Percentiles rank a stretch among this genome's conserved stretches.
These are phyloP conservation scores for Timema cristinae DNA, from an alignment of 2,888 invertebrate genomes.

Conservation along the genomic window DNA sequence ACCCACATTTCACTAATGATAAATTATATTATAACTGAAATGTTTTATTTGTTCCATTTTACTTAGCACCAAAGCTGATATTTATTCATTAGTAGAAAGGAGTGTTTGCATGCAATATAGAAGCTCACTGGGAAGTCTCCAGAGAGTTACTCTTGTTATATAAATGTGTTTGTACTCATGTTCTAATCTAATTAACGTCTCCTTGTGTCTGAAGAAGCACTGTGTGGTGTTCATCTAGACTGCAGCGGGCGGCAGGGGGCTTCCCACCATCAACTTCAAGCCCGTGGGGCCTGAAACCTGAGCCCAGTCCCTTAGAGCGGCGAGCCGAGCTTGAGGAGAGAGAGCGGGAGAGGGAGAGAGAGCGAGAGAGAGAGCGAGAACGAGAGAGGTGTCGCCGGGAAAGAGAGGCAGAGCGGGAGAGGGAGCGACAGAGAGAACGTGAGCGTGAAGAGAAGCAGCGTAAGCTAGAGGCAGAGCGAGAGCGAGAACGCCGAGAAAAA, in stretches of 20 bases:
- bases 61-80: too few relatives aligned
- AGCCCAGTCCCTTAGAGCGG: conserved; percentile 57
- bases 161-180: too few relatives aligned
- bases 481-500: conserved; percentile 52
- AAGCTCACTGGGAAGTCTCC: too few relatives aligned
- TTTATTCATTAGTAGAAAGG: too few relatives aligned
- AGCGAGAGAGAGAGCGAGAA: conserved; percentile 34
- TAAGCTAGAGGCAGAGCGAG: conserved; percentile 40
- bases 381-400: conserved; percentile 54
- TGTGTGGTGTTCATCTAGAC: conserved; percentile 36
- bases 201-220: too few relatives aligned
- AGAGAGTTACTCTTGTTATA: too few relatives aligned
- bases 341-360: conserved; percentile 47
- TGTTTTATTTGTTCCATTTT: too few relatives aligned
- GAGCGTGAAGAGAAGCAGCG: conserved; percentile 49
- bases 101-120: too few relatives aligned
- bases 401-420: conserved; percentile 57
- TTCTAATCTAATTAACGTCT: too few relatives aligned
- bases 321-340: conserved; percentile 56
- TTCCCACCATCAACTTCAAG: conserved; percentile 51
- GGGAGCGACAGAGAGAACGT: conserved; percentile 52
- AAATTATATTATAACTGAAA: too few relatives aligned
- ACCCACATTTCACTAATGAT: too few relatives aligned
- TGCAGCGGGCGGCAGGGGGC: conserved; percentile 57
- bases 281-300: conserved; percentile 64